Conservation (phyloP, 2,113 vertebrate genomes). For the Plectropomus leopardus region DNA sequence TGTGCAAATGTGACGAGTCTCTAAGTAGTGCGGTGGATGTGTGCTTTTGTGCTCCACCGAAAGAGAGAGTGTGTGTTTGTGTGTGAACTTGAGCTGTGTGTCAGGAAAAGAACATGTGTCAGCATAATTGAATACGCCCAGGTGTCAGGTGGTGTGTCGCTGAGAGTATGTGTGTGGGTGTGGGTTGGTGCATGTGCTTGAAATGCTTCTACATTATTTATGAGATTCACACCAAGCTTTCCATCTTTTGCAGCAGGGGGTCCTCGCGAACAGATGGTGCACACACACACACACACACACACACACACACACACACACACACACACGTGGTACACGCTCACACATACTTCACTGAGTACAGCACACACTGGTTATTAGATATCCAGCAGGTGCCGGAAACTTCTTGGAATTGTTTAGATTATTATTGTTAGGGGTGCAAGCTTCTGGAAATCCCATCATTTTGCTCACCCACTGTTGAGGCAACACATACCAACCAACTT, state of each 20-base stretch:
- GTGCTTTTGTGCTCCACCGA: background rate
- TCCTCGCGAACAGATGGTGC: slow-evolving; percentile 75
- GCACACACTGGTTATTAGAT: slow-evolving; percentile 20
- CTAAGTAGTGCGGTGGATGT: slow-evolving; percentile 12
- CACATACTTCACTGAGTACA: slow-evolving; percentile 21
- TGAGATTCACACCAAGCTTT: slow-evolving; percentile 77
- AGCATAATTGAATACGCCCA: slow-evolving; percentile 67
- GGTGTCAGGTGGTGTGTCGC: slow-evolving; percentile 39
- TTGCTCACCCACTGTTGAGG: background rate
- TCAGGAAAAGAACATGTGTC: slow-evolving; percentile 54
- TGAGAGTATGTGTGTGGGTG: slow-evolving; percentile 14
- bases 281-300: slow-evolving; percentile 51
- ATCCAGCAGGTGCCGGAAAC: slow-evolving; percentile 20
- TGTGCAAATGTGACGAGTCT: slow-evolving; percentile 7
- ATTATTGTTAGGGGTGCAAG: background rate
- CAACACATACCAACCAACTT: too few species aligned
- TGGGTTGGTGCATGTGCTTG: background rate
- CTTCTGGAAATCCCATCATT: background rate
- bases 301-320: slow-evolving; percentile 44
- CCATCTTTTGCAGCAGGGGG: slow-evolving; percentile 71
- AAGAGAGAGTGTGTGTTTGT: background rate
- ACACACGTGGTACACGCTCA: slow-evolving; percentile 28
- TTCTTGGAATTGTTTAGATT: slow-evolving; percentile 11
- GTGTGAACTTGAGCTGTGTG: slow-evolving; percentile 34
- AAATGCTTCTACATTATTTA: slow-evolving; percentile 75